phyloP scores from a whole-genome alignment of 2,797 vertebrate genomes.

The Spheniscus humboldti region DNA sequence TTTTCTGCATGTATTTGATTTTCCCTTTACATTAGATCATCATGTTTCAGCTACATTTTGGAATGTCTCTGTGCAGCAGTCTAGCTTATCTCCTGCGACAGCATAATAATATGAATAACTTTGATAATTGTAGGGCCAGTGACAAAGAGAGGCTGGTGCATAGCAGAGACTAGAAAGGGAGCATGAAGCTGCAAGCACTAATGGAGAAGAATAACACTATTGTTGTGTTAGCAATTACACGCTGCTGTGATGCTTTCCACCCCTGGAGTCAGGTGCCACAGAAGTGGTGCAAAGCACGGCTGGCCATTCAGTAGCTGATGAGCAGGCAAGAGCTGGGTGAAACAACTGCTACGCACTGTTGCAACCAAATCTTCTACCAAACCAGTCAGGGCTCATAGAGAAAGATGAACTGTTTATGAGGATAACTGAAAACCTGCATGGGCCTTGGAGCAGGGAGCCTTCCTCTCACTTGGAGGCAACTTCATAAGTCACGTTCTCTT shows the following conservation, averaged over 20 bases:
- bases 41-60: not conserved
- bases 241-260: not conserved
- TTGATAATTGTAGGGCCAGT: not conserved
- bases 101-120: not conserved
- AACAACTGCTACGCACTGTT: not conserved
- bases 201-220: not conserved
- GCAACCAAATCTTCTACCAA: not conserved
- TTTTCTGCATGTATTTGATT: not conserved
- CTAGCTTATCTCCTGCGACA: not conserved
- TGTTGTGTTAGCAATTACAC: not conserved
- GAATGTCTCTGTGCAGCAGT: not conserved
- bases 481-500: not conserved
- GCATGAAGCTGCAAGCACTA: not conserved
- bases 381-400: not conserved
- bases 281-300: not conserved
- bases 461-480: not conserved
- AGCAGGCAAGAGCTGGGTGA: not conserved
- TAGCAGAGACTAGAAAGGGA: not conserved
- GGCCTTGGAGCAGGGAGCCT: not conserved
- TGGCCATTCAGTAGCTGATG: not conserved
- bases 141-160: not conserved
- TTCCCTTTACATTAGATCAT: not conserved
- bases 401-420: not conserved
- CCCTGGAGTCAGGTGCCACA: not conserved
- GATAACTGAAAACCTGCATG: not conserved